phyloP scores from a whole-genome alignment of 2,797 vertebrate genomes.

The Onychomys torridus region DNA sequence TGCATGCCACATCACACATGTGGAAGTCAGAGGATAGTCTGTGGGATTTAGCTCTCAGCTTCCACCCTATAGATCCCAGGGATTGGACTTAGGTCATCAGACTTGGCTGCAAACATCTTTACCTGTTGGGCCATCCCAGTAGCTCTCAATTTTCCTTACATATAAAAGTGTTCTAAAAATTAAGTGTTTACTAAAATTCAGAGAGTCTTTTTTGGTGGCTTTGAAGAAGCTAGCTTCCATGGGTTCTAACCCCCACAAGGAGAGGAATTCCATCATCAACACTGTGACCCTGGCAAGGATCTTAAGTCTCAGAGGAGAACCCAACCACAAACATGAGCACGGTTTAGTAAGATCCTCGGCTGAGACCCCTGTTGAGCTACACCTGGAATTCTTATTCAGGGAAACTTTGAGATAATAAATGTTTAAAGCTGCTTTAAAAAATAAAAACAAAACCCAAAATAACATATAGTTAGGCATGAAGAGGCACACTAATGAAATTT shows the following conservation, averaged over 20 bases:
- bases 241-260: background rate
- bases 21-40: background rate
- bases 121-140: background rate
- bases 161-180: slow-evolving; percentile 22
- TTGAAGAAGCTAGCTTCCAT: background rate
- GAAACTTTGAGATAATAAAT: background rate
- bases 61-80: background rate
- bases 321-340: background rate
- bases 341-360: background rate
- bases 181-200: background rate
- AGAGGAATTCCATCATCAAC: background rate
- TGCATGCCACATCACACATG: background rate
- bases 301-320: background rate
- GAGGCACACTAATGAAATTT: background rate
- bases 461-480: background rate
- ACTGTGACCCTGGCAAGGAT: background rate
- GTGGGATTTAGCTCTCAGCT: background rate
- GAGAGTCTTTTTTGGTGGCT: background rate
- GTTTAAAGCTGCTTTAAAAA: background rate
- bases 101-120: background rate
- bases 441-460: background rate
- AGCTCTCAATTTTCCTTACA: slow-evolving; percentile 31
- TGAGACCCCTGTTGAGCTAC: background rate
- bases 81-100: background rate
- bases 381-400: background rate